Evolutionary conservation across 2,797 vertebrate species (phyloP).

Genomic region (Hyperoplus immaculatus): DNA sequence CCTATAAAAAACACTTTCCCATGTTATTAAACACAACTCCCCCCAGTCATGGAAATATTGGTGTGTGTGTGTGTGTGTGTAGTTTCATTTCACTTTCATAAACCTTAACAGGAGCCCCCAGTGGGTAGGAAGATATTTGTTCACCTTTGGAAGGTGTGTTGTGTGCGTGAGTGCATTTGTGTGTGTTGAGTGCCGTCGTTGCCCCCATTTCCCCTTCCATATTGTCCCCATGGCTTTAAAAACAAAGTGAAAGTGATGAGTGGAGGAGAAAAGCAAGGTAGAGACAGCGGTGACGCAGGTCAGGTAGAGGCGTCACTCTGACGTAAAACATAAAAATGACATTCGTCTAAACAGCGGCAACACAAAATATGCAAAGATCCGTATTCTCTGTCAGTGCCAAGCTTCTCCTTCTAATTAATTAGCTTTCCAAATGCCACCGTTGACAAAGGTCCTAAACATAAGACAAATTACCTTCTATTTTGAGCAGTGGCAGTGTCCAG

Average conservation of each 20-base stretch:
- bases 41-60: conserved; percentile 67
- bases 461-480: conserved; percentile 31
- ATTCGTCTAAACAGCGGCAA: conserved; percentile 6
- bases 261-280: neutral
- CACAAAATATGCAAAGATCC: neutral
- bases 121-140: conserved; percentile 51
- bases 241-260: neutral
- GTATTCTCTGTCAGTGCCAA: neutral
- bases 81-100: conserved; percentile 63
- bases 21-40: conserved; percentile 69
- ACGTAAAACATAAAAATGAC: conserved; percentile 8
- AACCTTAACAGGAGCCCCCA: conserved; percentile 52
- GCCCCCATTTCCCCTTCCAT: conserved; percentile 16
- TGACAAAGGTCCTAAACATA: neutral
- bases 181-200: neutral
- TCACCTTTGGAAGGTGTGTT: conserved; percentile 30
- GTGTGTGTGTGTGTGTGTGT: conserved; percentile 54
- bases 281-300: conserved; percentile 18
- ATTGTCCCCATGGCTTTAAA: conserved; percentile 21
- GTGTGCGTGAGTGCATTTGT: conserved; percentile 5
- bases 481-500: conserved; percentile 22
- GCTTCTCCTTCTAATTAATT: neutral
- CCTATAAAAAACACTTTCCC: conserved; percentile 48
- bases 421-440: conserved; percentile 5
- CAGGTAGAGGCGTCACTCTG: neutral